Conservation (phyloP, 2,888 invertebrate species). For the Tachina lurida region DNA sequence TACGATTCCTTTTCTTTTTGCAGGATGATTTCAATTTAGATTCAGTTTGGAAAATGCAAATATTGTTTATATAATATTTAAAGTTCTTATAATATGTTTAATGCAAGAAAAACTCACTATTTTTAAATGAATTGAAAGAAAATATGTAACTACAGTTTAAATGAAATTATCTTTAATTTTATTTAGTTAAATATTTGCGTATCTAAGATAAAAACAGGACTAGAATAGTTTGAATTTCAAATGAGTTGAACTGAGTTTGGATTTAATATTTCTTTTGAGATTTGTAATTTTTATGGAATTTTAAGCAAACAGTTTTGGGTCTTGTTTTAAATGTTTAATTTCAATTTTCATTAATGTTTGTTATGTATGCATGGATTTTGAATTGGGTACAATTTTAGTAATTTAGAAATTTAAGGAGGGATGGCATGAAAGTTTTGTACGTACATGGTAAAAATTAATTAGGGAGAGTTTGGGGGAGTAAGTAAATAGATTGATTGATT, state of each 20-base stretch:
- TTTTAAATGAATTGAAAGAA: constrained; percentile 27
- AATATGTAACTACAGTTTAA: constrained; percentile 60
- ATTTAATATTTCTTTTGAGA: background rate
- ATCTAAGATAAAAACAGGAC: constrained; percentile 35
- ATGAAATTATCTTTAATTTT: constrained; percentile 22
- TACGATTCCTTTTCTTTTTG: constrained; percentile 18
- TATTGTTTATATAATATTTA: constrained; percentile 24
- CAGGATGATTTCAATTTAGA: constrained; percentile 37
- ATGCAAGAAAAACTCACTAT: constrained; percentile 52
- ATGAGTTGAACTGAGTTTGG: constrained; percentile 20
- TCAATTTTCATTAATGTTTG: background rate
- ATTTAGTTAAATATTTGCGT: constrained; percentile 23
- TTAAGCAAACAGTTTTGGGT: constrained; percentile 3
- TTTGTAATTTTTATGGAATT: background rate
- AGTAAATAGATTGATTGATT: constrained; percentile 28
- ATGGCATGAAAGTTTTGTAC: constrained; percentile 23
- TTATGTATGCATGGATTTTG: constrained; percentile 37
- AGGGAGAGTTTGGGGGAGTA: constrained; percentile 19
- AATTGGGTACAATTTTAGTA: background rate
- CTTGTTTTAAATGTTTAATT: background rate
- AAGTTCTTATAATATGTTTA: constrained; percentile 1
- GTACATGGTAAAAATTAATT: background rate
- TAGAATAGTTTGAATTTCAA: constrained; percentile 13
- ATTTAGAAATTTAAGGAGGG: background rate
- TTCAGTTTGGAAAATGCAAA: constrained; percentile 41